phyloP scores from a whole-genome alignment of 2,797 vertebrate genomes.

The Chaenodraco wilsoni region DNA sequence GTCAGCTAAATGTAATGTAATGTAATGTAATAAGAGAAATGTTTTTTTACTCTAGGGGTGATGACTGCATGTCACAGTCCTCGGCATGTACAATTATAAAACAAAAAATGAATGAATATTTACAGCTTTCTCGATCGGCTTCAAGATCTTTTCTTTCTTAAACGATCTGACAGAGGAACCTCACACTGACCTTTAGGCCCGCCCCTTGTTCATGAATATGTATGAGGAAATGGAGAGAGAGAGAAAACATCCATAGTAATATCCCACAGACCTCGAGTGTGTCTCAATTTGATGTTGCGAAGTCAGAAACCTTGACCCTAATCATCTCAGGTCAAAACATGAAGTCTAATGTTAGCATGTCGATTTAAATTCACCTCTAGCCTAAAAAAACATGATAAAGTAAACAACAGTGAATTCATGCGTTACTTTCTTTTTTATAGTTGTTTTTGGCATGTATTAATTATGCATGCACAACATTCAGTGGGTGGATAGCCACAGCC shows the following conservation, averaged over 20 bases:
- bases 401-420: slow-evolving; percentile 9
- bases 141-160: slow-evolving; percentile 15
- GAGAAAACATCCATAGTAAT: slow-evolving; percentile 36
- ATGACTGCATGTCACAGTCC: background rate
- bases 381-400: slow-evolving; percentile 6
- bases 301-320: slow-evolving; percentile 53
- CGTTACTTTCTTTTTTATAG: background rate
- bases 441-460: background rate
- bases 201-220: slow-evolving; percentile 56
- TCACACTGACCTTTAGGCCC: slow-evolving; percentile 33
- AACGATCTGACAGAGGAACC: slow-evolving; percentile 36
- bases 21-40: background rate
- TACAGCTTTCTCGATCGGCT: slow-evolving; percentile 29
- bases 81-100: slow-evolving; percentile 22
- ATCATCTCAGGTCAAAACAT: slow-evolving; percentile 46
- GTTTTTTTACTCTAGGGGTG: background rate
- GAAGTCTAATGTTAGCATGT: slow-evolving; percentile 46
- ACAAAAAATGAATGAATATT: slow-evolving; percentile 28
- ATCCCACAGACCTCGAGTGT: slow-evolving; percentile 36
- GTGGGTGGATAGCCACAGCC: background rate
- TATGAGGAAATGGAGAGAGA: slow-evolving; percentile 32
- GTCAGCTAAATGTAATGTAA: too few species aligned
- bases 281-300: slow-evolving; percentile 37
- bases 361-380: slow-evolving; percentile 32
- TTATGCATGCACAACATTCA: slow-evolving; percentile 1